Base-by-base conservation (phyloP, 2,113 vertebrate species). In the Tursiops truncatus region DNA sequence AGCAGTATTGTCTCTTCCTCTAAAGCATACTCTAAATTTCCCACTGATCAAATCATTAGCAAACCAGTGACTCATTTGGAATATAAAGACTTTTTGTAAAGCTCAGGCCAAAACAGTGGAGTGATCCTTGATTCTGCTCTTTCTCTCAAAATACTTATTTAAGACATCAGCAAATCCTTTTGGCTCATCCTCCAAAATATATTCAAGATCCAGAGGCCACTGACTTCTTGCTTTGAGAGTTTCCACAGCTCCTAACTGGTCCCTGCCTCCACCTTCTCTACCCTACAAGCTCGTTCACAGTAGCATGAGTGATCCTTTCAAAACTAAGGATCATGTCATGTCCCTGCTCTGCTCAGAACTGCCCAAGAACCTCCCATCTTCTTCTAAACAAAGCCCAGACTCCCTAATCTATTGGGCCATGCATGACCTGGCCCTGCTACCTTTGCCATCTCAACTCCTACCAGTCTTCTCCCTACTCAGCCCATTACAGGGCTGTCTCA, bases 51-150 rank as follows among this genome's bases (percentile, higher is more conserved):
- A 58, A 79, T 77, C 41, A 62, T 85, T 82, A 86, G 31, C 23
- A 86, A 97, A 93, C 23, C n/a, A 96, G 23, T 71, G 28, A 85
- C 28, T 73, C 50, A 85, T 62, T 50, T 89, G 73, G 67, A 85
- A 41, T 28, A 92, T 28, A 81, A 47, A 80, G 53, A 47, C 58
- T 65, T 96, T 89, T 65, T 80, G 17, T 44, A 91, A 90, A 41
- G 31, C 17, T 95, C 68, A 71, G 68, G 76, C 23, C 31, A 70
- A 90, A 86, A 91, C 6, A 71, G 76, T 71, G 20, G n/a, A 44
- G 36, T 82, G 53, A 38, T 58, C n/a, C 60, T 93, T 62, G 12
- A 60, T 63, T 76, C 18, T 88, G 68, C 47, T 85, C 26, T 77
- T 89, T 93, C 65, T 84, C 36, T 95, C 31, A 28, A 47, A 91